Evolutionary conservation across 2,888 invertebrate genomes (phyloP).

Genomic region (Calliphora vomitoria): DNA sequence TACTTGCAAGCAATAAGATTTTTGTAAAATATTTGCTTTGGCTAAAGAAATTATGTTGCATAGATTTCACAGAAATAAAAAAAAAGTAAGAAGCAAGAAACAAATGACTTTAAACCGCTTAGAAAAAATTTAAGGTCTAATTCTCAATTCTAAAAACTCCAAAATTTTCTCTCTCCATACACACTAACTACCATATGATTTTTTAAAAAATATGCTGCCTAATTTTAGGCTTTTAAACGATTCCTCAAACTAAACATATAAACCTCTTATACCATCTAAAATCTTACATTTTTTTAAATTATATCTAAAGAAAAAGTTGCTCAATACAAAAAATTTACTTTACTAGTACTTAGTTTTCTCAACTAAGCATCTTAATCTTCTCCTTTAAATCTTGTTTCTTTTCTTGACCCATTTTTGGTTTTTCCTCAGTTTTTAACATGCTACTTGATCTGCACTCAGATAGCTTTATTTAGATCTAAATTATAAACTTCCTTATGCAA

Average conservation of each 20-base stretch:
- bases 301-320: too few species aligned
- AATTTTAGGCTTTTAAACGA: too few species aligned
- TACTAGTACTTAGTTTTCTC: background rate
- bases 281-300: too few species aligned
- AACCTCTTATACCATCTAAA: too few species aligned
- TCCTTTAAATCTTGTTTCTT: constrained; percentile 28
- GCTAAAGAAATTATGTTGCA: background rate
- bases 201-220: too few species aligned
- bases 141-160: too few species aligned
- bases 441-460: constrained; percentile 43
- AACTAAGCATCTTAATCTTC: constrained; percentile 16
- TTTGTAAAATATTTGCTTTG: constrained; percentile 27
- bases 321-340: too few species aligned
- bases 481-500: constrained; percentile 52
- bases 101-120: too few species aligned
- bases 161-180: too few species aligned
- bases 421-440: constrained; percentile 19
- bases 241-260: background rate
- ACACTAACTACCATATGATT: too few species aligned
- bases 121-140: too few species aligned
- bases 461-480: constrained; percentile 61
- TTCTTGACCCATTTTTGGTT: constrained; percentile 74
- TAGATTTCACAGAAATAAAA: background rate
- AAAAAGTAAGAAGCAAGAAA: background rate
- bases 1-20: constrained; percentile 2